Evolutionary conservation across 2,113 vertebrate species (phyloP), one percentile per base, ranked within the genome.

Genomic region (Aix galericulata): DNA sequence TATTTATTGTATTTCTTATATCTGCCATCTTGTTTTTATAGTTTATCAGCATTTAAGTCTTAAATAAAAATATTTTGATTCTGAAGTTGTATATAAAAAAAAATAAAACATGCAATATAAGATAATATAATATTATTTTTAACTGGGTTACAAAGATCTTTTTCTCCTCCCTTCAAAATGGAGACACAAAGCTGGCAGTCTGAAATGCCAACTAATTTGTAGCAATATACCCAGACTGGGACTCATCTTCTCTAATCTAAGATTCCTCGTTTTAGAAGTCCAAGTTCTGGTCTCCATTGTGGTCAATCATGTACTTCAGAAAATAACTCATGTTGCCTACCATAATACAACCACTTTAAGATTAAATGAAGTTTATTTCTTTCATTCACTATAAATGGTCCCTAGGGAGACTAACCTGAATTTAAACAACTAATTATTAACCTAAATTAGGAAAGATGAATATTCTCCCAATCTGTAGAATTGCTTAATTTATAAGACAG

Each of bases 361-460:
- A 77, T 50, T 0, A 82, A 91, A 88, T 69, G 1, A 50, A 62
- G 21, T 21, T 85, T 73, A 7, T 87, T 95, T 96, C 63, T 86
- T 6, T 83, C 59, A 77, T 62, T 82, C 58, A 66, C 63, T 56
- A 31, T 17, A 36, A 27, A 13, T 31, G 8, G 8, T 27, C 9
- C 9, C 40, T 62, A n/a, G 38, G 55, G 71, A 60, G 17, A 79
- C 32, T 68, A 82, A 60, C 20, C 11, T 68, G 58, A 82, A 93
- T 85, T 84, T 93, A 82, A 94, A 77, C 31, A 86, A 81, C 42
- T 71, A 62, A 71, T 11, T 92, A 95, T 93, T 82, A 88, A 64
- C 29, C 9, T 82, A 48, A 82, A 76, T 85, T 60, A 53, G 23
- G 15, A 17, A 64, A 85, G 13, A 72, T 22, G 22, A 72, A 64